Base-by-base conservation (phyloP, 2,113 vertebrate genomes). In the Microcebus lehilahytsara region DNA sequence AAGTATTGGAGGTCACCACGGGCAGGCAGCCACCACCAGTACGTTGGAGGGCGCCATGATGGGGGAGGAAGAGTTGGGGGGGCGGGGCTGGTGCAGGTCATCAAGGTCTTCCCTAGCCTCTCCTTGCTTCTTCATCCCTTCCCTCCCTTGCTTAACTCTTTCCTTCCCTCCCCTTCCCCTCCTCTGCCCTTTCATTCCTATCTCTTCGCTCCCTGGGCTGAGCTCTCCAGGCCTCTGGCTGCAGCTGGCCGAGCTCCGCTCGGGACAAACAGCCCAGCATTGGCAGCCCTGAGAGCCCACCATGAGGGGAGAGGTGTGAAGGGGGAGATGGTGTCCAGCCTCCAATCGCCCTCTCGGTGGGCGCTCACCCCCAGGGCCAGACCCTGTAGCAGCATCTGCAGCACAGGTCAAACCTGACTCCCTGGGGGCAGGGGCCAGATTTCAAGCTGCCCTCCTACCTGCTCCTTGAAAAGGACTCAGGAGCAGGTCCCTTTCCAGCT, bases 231-330 rank as follows among this genome's bases (percentile, higher is more conserved):
- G 23, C 9, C 32, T 83, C 75, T 46, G 79, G 20, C 60, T 34
- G 0, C 16, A 79, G 67, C 71, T 22, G 22, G 83, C 71, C 4
- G 0, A 85, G 30, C 87, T 62, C 71, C 32, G n/a, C 34, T 78
- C 42, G 32, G 66, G 51, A 58, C 27, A 58, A 80, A 60, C 53
- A 84, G 42, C n/a, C 34, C 40, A 34, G 37, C 25, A 11, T 13
- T 46, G 8, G 11, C 71, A 67, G 77, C 78, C 60, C 34, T 34
- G 53, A 46, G 42, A 95, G 56, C 22, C 46, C 32, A 23, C 0
- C 0, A 16, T 4, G 1, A 0, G 14, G 20, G 46, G n/a, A 27
- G 30, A 58, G 51, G 3, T 5, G 7, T 19, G n/a, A 67, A 86
- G 13, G 42, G 46, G 16, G n/a, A 58, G 17, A 25, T 3, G 83